Evolutionary conservation across 2,888 invertebrate species (phyloP).

Genomic region (Synanthedon myopaeformis): DNA sequence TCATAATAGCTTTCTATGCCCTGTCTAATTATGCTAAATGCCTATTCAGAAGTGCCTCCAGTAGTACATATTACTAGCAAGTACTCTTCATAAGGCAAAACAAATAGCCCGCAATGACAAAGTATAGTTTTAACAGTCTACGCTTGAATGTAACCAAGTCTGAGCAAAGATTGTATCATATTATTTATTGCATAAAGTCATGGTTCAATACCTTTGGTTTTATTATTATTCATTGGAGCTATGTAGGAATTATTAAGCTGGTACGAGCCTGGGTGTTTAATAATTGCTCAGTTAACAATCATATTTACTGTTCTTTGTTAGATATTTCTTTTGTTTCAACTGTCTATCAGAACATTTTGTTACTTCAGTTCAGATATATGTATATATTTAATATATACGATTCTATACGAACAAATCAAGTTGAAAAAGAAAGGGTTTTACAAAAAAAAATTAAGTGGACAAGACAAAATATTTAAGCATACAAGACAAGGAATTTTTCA

Average conservation of each 20-base stretch:
- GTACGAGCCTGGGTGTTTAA: neutral
- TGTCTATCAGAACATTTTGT: no score
- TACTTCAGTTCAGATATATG: no score
- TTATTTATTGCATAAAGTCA: conserved; percentile 49
- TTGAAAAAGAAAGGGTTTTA: no score
- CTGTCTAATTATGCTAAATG: conserved; percentile 30
- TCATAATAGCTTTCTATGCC: neutral
- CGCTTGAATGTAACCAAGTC: conserved; percentile 5
- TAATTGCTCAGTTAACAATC: neutral
- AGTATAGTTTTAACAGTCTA: conserved; percentile 2
- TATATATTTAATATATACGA: no score
- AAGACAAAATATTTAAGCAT: no score
- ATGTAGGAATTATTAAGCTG: conserved; percentile 25
- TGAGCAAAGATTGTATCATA: conserved; percentile 34
- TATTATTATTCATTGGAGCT: conserved; percentile 44
- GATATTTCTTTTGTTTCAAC: no score
- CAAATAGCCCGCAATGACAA: conserved; percentile 11
- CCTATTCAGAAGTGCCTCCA: conserved; percentile 27
- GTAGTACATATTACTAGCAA: conserved; percentile 31
- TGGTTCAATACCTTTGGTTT: conserved; percentile 44
- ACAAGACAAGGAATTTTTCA: no score
- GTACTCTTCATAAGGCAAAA: conserved; percentile 20
- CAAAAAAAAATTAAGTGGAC: no score
- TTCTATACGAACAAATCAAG: no score
- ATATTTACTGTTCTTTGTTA: no score